A percentile compares a stretch with the other conserved stretches of the same genome.
Evolutionary conservation across 2,888 invertebrate species (phyloP).

Genomic region (Acleris emargana): DNA sequence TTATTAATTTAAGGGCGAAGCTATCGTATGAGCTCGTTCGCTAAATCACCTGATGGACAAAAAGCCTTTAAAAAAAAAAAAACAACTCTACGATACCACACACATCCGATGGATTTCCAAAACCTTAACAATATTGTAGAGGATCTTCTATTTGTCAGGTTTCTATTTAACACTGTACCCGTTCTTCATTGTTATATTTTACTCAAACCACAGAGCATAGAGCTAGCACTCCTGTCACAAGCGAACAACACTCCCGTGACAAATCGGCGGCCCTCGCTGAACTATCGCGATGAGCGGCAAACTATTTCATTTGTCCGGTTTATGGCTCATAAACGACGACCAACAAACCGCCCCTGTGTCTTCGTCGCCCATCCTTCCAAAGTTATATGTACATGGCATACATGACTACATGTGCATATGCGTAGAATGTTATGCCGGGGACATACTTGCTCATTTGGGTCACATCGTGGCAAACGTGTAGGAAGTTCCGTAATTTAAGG

Average conservation of each 20-base stretch:
- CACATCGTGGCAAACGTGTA: background rate
- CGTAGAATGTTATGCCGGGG: background rate
- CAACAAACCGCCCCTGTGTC: slow-evolving; percentile 20
- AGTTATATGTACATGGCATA: slow-evolving; percentile 5
- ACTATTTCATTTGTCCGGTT: slow-evolving; percentile 40
- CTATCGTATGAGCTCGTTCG: too few species aligned
- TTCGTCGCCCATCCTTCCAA: slow-evolving; percentile 21
- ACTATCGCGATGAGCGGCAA: slow-evolving; percentile 35
- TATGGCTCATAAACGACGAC: slow-evolving; percentile 38
- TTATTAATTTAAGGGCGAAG: too few species aligned
- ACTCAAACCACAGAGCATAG: too few species aligned
- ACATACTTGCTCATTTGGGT: background rate
- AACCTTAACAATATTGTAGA: too few species aligned
- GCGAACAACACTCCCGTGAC: slow-evolving; percentile 20
- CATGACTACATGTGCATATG: background rate
- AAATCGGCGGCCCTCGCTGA: slow-evolving; percentile 34
- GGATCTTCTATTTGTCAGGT: too few species aligned
- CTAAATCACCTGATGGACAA: too few species aligned
- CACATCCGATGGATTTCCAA: too few species aligned
- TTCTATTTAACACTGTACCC: too few species aligned
- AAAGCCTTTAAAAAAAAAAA: too few species aligned
- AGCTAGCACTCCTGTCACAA: slow-evolving; percentile 7
- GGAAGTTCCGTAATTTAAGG: too few species aligned
- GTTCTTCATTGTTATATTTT: too few species aligned
- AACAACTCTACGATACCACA: too few species aligned